phyloP scores from a whole-genome alignment of 2,113 vertebrate genomes.

The Saiga tatarica region DNA sequence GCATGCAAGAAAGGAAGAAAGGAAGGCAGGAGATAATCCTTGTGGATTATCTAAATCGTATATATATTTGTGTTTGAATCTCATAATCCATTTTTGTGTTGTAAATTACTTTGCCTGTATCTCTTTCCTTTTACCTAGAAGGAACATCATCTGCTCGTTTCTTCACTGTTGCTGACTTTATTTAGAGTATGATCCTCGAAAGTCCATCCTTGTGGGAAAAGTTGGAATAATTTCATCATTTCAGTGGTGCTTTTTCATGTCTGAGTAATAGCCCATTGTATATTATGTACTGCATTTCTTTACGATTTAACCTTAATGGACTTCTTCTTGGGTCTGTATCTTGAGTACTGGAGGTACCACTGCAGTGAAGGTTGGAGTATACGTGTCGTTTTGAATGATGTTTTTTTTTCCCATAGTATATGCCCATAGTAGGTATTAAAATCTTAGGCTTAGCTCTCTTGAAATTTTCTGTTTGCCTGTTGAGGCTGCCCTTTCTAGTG shows the following conservation, averaged over 20 bases:
- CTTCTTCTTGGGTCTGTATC: background rate
- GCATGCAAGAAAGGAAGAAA: background rate
- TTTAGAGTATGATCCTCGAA: background rate
- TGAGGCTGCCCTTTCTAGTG: background rate
- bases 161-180: background rate
- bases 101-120: background rate
- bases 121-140: background rate
- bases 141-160: background rate
- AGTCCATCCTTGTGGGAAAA: background rate
- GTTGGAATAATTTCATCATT: background rate
- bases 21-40: background rate
- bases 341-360: background rate
- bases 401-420: background rate
- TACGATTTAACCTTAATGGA: background rate
- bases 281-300: background rate
- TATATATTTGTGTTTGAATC: background rate
- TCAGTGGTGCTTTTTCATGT: background rate
- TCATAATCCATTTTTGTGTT: background rate
- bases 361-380: background rate
- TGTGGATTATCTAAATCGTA: background rate
- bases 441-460: background rate
- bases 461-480: background rate
- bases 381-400: background rate
- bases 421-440: background rate
- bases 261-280: background rate